Conservation (phyloP, 2,888 invertebrate genomes). For the Harmothoe impar region DNA sequence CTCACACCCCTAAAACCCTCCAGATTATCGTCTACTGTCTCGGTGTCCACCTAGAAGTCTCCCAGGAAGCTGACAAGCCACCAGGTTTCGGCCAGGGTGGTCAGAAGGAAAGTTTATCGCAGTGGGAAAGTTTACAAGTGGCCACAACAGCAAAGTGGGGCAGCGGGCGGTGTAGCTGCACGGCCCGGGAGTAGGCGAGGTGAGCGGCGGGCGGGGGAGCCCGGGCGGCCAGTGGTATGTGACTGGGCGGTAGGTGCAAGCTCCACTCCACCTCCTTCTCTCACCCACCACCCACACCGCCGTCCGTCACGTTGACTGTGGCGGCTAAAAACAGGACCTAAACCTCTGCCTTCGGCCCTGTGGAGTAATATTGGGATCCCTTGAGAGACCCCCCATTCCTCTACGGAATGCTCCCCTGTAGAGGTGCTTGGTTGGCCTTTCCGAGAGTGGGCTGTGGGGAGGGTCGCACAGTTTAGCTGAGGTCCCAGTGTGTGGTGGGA, state of each 20-base stretch:
- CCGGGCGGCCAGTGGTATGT: background rate
- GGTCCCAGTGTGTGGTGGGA: background rate
- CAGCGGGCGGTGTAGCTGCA: background rate
- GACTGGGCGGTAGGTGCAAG: constrained; percentile 40
- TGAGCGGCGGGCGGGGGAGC: background rate
- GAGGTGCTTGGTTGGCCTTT: too few relatives aligned
- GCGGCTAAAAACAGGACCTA: constrained; percentile 25
- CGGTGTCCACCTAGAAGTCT: background rate
- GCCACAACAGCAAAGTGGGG: background rate
- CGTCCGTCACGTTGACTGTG: constrained; percentile 30
- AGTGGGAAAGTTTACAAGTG: constrained; percentile 27
- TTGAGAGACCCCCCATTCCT: background rate
- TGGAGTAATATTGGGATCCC: constrained; percentile 33
- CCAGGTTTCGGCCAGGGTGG: background rate
- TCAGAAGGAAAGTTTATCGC: background rate
- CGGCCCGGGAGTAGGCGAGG: background rate
- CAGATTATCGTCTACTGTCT: background rate
- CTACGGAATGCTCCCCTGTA: background rate
- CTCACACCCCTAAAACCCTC: background rate
- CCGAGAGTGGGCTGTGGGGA: too few relatives aligned
- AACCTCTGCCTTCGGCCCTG: background rate
- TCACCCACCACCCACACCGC: background rate
- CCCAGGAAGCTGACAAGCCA: background rate
- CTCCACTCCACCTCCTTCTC: constrained; percentile 22
- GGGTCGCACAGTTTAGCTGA: background rate